Evolutionary conservation across 1,140 invertebrate species (phyloP).

Genomic region (Cyclina sinensis): DNA sequence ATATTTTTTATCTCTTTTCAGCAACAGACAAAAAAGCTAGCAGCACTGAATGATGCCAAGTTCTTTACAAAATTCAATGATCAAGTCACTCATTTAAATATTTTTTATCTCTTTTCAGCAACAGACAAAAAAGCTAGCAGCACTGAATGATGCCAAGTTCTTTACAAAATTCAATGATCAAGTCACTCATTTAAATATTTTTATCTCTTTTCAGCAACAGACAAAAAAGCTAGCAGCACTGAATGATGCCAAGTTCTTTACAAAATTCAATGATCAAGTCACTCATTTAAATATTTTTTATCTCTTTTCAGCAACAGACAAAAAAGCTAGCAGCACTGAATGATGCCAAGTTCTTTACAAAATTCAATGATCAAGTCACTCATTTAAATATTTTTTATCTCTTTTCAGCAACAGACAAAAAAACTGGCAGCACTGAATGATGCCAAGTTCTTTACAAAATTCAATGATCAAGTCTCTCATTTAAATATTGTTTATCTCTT

Average conservation of each 20-base stretch:
- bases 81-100: constrained; percentile 53
- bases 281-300: too few species aligned
- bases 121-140: constrained; percentile 48
- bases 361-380: too few species aligned
- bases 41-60: constrained; percentile 38
- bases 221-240: constrained; percentile 42
- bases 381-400: too few species aligned
- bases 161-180: constrained; percentile 50
- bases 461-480: too few species aligned
- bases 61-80: constrained; percentile 57
- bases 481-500: too few species aligned
- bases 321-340: too few species aligned
- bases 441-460: too few species aligned
- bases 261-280: constrained; percentile 51
- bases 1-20: constrained; percentile 14
- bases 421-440: too few species aligned
- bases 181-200: constrained; percentile 52
- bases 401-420: too few species aligned
- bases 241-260: constrained; percentile 51
- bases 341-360: too few species aligned
- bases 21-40: constrained; percentile 51
- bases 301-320: too few species aligned
- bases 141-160: constrained; percentile 47
- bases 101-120: constrained; percentile 21
- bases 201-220: constrained; percentile 35